Evolutionary conservation across 1,140 invertebrate genomes (phyloP).

Genomic region (Drosophila novamexicana): DNA sequence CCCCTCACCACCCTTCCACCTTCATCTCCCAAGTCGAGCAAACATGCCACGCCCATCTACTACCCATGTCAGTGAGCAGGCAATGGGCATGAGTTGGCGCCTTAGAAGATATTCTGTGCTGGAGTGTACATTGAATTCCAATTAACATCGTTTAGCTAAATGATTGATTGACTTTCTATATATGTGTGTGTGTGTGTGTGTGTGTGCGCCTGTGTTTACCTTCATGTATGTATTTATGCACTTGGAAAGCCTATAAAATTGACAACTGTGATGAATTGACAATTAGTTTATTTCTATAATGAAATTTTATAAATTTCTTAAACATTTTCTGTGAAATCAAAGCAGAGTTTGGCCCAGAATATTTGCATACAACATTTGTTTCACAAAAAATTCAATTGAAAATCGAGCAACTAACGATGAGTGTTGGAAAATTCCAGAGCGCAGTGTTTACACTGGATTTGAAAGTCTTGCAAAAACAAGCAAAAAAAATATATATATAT

Average conservation of each 20-base stretch:
- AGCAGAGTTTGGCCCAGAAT: too few species aligned
- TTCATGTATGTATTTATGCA: not conserved
- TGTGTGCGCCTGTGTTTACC: not conserved
- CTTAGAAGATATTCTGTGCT: not conserved
- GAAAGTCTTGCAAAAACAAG: too few species aligned
- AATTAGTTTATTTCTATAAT: not conserved
- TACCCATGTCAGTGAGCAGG: not conserved
- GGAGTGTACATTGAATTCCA: conserved; percentile 41
- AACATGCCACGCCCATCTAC: not conserved
- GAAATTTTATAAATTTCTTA: not conserved
- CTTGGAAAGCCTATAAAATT: not conserved
- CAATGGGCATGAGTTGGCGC: not conserved
- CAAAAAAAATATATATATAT: too few species aligned
- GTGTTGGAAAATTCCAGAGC: too few species aligned
- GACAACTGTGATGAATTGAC: conserved; percentile 17
- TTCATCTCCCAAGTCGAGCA: not conserved
- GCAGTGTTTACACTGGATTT: too few species aligned
- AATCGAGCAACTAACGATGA: too few species aligned
- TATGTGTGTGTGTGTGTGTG: not conserved
- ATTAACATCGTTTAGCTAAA: conserved; percentile 40
- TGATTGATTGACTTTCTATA: conserved; percentile 37
- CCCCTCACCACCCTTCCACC: not conserved
- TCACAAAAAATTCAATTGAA: too few species aligned
- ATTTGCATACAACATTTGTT: too few species aligned
- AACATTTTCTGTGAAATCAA: too few species aligned